These are phyloP conservation scores for Drosophila funebris DNA, from an alignment of 1,140 invertebrate species.

Conservation along the genomic window DNA sequence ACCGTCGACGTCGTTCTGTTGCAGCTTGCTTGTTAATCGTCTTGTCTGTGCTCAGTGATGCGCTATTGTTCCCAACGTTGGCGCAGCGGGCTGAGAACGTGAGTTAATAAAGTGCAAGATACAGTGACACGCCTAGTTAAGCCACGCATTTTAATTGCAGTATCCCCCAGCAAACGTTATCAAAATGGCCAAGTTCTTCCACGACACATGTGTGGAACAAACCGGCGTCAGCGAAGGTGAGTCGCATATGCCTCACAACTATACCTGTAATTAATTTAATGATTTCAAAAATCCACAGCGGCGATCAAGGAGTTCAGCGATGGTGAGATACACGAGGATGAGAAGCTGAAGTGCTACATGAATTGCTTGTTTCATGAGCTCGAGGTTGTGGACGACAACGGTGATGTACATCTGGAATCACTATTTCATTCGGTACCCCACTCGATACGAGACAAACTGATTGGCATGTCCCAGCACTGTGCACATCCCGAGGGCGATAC, in stretches of 20 bases:
- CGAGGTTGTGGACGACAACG: slow-evolving; percentile 74
- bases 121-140: slow-evolving; percentile 55
- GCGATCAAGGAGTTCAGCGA: slow-evolving; percentile 81
- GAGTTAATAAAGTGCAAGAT: slow-evolving; percentile 68
- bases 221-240: slow-evolving; percentile 79
- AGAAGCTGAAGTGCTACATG: slow-evolving; percentile 79
- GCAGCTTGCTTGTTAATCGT: slow-evolving; percentile 76
- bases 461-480: slow-evolving; percentile 69
- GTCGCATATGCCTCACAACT: slow-evolving; percentile 12
- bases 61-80: slow-evolving; percentile 60
- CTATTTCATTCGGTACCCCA: slow-evolving; percentile 64
- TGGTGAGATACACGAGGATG: slow-evolving; percentile 76
- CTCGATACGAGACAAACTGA: slow-evolving; percentile 60
- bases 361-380: slow-evolving; percentile 80
- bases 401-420: slow-evolving; percentile 75
- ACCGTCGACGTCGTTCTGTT: slow-evolving; percentile 50
- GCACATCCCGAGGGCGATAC: slow-evolving; percentile 73
- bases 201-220: slow-evolving; percentile 73
- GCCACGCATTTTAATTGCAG: slow-evolving; percentile 72
- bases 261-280: slow-evolving; percentile 4
- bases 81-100: slow-evolving; percentile 77
- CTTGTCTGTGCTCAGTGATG: slow-evolving; percentile 71
- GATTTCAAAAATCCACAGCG: slow-evolving; percentile 34
- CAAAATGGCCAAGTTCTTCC: slow-evolving; percentile 78
- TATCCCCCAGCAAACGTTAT: slow-evolving; percentile 75